Percentiles rank a stretch among this genome's conserved stretches.
These are phyloP conservation scores for Toxonevra muliebris DNA, from an alignment of 2,888 invertebrate species.

Conservation along the genomic window DNA sequence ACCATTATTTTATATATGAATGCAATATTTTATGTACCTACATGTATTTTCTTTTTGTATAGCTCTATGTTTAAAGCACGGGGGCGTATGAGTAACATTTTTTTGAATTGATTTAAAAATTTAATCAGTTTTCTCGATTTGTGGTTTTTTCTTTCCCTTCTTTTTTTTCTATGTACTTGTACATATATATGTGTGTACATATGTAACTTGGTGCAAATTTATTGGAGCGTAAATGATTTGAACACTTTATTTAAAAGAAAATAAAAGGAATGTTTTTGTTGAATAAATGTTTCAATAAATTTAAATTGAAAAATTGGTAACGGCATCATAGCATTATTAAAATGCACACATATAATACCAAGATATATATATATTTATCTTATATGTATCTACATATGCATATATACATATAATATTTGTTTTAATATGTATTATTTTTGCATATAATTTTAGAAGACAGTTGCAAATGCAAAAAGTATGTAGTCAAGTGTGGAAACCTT, in stretches of 20 bases:
- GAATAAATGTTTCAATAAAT: too few species aligned
- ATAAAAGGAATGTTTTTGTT: too few species aligned
- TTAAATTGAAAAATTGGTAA: too few species aligned
- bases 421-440: constrained; percentile 5
- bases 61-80: constrained; percentile 6
- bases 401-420: constrained; percentile 2
- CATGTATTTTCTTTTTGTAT: too few species aligned
- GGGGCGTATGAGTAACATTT: constrained; percentile 30
- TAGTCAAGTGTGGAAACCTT: too few species aligned
- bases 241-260: constrained; percentile 21
- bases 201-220: constrained; percentile 9
- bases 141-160: not conserved
- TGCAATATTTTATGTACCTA: too few species aligned
- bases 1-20: too few species aligned
- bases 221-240: constrained; percentile 33
- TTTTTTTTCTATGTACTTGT: not conserved
- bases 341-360: too few species aligned
- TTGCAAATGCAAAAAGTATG: too few species aligned
- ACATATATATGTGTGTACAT: not conserved
- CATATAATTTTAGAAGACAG: not conserved
- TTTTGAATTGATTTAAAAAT: constrained; percentile 23
- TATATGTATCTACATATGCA: not conserved
- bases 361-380: not conserved
- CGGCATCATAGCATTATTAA: too few species aligned
- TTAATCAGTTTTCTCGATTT: constrained; percentile 15